Base-by-base conservation (phyloP, 2,888 invertebrate genomes). In the Agrochola macilenta region DNA sequence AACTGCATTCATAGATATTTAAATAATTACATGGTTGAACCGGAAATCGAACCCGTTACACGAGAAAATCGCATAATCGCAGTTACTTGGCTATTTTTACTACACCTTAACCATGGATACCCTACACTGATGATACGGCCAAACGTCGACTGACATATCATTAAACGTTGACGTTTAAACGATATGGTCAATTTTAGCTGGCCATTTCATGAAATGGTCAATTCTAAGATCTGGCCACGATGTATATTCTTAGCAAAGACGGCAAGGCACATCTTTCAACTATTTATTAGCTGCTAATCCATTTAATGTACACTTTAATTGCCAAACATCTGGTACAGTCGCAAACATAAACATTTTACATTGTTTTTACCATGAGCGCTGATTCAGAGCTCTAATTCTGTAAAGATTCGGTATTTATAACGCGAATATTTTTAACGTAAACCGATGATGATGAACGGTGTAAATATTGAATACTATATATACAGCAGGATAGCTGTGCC, bases 351-450 rank as follows among this genome's bases (percentile, higher is more conserved):
- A 82, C 84, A 65, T 64, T 64, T 49, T 30, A 79, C 73, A 77
- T 72, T 87, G 77, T 88, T 87, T 79, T 71, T 69, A 70, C 71
- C n/a, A 35, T 54, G 65, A 69, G 43, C 69, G 64, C 63, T 88
- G 88, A 89, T 63, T 88, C 88, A 88, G 69, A 46, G 39, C 7
- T 49, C 79, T 89, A 88, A 89, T 89, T 83, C 72, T 39, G 82
- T 83, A 70, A 65, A 71, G 58, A 54, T 64, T 69, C 58, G 69
- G 74, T 89, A 86, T 81, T 82, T 69, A 76, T 82, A 87, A 49
- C 76, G 54, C 43, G 49, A 76, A 87, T 84, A 84, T 82, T 87
- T 87, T 78, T 86, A 86, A 84, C 79, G 78, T 85, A 71, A 83
- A 85, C 83, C 60, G 63, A 83, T 57, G 65, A 78, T 80, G 80